Base-by-base conservation (phyloP, 2,888 invertebrate species). In the Philonicus albiceps region DNA sequence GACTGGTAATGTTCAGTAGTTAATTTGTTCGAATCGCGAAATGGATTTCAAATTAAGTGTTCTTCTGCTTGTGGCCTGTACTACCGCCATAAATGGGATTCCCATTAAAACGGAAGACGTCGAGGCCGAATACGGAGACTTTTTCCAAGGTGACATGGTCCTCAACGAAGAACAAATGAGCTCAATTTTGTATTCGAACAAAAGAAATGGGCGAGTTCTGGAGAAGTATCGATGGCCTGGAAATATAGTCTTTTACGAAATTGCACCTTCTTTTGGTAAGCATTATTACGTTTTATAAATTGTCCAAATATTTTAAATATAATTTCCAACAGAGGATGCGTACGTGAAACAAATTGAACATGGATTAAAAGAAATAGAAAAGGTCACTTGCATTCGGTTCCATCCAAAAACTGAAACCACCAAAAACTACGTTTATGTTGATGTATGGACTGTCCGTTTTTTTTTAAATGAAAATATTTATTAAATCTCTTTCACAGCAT, bases 81-180 rank as follows among this genome's bases (percentile, higher is more conserved):
- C 13, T 22, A 64, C 64, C 7, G 64, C 64, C 2, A 64, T 64
- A 8, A 64, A 22, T 64, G 64, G 64, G 8, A 64, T 64, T 64
- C 64, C 64, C 22, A 64, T 64, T 22, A 19, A 64, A 11, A 64
- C 64, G 8, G 64, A 64, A 13, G 27, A 64, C 11, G 3, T 64
- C 3, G 64, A 64, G 22, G 11, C 2, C 11, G 96, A 96, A 90
- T 92, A 95, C 88, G 96, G 96, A 0, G 94, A 94, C 19, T 96
- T 95, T 89, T 94, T 94, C 0, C 95, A 97, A 90, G 96, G 96
- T 6, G 96, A 97, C 89, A 96, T 97, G 88, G 91, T 96, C 27
- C 93, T 96, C 88, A 95, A 95, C 0, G 88, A 89, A 4, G 86
- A 53, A 0, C 90, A 92, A 64, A 53, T 72, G 7, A 22, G 55